These are phyloP conservation scores for Babyrousa celebensis DNA, from an alignment of 2,797 vertebrate genomes.

Conservation along the genomic window DNA sequence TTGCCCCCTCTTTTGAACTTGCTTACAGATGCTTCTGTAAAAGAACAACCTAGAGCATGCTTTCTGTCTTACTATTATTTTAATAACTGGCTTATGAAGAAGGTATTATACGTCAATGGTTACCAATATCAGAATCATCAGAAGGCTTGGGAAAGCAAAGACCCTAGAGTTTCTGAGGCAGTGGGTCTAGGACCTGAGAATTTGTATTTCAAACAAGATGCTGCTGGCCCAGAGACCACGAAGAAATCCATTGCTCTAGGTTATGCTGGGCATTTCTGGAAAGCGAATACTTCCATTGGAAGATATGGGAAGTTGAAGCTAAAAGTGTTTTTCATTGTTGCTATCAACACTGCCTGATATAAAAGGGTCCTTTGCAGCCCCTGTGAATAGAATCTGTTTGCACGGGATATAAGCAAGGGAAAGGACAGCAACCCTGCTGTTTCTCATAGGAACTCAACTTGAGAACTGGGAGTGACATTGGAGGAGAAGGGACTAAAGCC, in stretches of 20 bases:
- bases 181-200: not conserved
- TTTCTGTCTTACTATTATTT: not conserved
- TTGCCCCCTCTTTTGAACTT: fast-evolving
- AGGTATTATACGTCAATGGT: fast-evolving
- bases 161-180: not conserved
- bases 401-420: fast-evolving
- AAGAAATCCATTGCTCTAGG: not conserved
- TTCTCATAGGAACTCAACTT: not conserved
- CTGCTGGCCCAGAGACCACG: fast-evolving
- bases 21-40: too few species aligned
- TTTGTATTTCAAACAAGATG: not conserved
- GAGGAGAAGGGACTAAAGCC: not conserved
- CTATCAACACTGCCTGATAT: fast-evolving
- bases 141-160: not conserved
- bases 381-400: fast-evolving
- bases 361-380: not conserved
- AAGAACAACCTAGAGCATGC: not conserved
- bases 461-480: not conserved
- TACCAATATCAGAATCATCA: not conserved
- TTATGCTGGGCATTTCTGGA: not conserved
- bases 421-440: fast-evolving
- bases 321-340: too few species aligned
- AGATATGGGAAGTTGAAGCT: not conserved
- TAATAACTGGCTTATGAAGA: too few species aligned
- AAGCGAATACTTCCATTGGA: not conserved